Percentiles rank a stretch among this genome's conserved stretches.
Evolutionary conservation across 2,888 invertebrate genomes (phyloP).

Genomic region (Actias luna): DNA sequence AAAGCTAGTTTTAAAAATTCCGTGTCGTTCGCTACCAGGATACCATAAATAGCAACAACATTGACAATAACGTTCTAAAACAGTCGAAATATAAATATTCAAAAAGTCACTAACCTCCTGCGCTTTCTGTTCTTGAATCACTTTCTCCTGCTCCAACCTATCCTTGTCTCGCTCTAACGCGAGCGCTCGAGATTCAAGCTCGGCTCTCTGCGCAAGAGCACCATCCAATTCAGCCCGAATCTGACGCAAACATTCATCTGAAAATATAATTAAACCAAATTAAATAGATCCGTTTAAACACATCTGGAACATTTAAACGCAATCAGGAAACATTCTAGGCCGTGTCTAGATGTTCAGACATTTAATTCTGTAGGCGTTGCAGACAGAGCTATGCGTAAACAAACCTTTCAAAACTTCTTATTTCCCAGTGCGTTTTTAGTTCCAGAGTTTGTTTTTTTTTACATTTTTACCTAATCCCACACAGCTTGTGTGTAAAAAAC

Average conservation of each 20-base stretch:
- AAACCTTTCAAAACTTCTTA: background rate
- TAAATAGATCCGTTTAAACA: background rate
- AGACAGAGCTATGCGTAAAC: slow-evolving; percentile 3
- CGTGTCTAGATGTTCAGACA: background rate
- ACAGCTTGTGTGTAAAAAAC: too few species aligned
- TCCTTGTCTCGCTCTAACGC: slow-evolving; percentile 70
- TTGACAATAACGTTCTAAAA: slow-evolving; percentile 4
- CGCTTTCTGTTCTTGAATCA: slow-evolving; percentile 71
- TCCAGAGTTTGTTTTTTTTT: background rate
- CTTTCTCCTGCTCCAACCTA: slow-evolving; percentile 66
- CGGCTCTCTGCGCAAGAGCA: slow-evolving; percentile 53
- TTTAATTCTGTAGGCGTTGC: background rate
- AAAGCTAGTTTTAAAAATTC: background rate
- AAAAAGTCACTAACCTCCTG: slow-evolving; percentile 53
- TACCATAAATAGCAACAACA: slow-evolving; percentile 4
- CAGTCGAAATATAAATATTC: background rate
- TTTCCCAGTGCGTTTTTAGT: background rate
- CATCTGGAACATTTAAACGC: background rate
- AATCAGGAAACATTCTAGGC: background rate
- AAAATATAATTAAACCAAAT: slow-evolving; percentile 22
- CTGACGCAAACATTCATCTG: slow-evolving; percentile 66
- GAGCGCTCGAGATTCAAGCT: slow-evolving; percentile 64
- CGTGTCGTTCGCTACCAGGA: background rate
- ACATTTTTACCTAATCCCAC: background rate
- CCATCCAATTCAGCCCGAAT: slow-evolving; percentile 64